Evolutionary conservation across 2,113 vertebrate genomes (phyloP).

Genomic region (Plectropomus leopardus): DNA sequence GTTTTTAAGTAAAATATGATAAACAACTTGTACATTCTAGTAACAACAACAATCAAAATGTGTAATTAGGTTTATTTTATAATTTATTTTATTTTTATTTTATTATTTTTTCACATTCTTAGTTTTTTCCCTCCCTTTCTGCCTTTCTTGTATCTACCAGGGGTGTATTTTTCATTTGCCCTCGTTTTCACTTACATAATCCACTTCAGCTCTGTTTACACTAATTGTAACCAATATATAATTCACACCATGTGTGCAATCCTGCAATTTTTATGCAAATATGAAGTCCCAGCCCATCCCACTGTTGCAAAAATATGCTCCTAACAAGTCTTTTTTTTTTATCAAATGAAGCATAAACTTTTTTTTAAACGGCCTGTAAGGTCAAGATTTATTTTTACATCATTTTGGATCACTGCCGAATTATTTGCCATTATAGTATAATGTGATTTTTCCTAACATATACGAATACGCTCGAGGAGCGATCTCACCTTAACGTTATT

Average conservation of each 20-base stretch:
- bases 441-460: background rate
- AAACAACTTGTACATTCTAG: background rate
- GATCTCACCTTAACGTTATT: background rate
- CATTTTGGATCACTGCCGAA: background rate
- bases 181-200: background rate
- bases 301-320: background rate
- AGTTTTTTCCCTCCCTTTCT: background rate
- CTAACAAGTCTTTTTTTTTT: background rate
- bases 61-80: too few species aligned
- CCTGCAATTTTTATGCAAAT: background rate
- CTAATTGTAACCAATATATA: background rate
- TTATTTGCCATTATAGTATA: background rate
- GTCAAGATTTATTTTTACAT: background rate
- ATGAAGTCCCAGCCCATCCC: background rate
- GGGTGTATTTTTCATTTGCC: background rate
- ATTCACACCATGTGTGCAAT: background rate
- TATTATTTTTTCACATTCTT: too few species aligned
- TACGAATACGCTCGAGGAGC: background rate
- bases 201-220: background rate
- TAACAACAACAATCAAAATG: background rate
- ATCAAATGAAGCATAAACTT: background rate
- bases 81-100: background rate
- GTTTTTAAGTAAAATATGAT: background rate
- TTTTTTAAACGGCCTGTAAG: background rate
- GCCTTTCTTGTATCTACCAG: background rate